Evolutionary conservation across 2,888 invertebrate genomes (phyloP).

Genomic region (Microplitis deprimator): DNA sequence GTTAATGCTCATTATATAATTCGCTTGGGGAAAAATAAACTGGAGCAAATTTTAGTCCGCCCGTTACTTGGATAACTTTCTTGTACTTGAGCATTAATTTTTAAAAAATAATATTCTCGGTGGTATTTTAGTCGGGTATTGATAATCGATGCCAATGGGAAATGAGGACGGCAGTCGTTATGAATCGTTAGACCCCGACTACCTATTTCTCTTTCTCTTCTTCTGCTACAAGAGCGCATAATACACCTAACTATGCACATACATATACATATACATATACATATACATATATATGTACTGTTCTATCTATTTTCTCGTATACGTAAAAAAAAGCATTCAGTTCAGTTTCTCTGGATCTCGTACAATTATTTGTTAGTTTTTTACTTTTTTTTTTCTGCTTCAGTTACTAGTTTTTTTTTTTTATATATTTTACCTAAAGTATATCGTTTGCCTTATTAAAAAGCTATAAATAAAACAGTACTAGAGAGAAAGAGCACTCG

Average conservation of each 20-base stretch:
- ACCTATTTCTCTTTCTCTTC: neutral
- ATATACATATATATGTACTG: neutral
- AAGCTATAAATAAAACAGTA: slow-evolving; percentile 7
- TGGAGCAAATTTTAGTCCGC: no score
- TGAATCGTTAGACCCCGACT: slow-evolving; percentile 23
- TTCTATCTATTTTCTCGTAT: neutral
- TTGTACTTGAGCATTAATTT: no score
- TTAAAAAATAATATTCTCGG: no score
- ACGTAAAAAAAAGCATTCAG: slow-evolving; percentile 2
- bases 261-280: no score
- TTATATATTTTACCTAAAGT: neutral
- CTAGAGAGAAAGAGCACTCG: neutral
- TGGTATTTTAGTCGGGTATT: slow-evolving; percentile 6
- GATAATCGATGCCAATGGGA: slow-evolving; percentile 37
- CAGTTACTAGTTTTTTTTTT: no score
- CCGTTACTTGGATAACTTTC: no score
- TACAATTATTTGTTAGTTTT: no score
- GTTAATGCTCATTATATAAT: no score
- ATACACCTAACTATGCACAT: slow-evolving; percentile 18
- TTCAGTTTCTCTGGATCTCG: neutral
- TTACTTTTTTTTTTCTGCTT: no score
- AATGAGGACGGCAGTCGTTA: slow-evolving; percentile 18
- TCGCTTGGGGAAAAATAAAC: no score
- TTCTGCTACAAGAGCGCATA: slow-evolving; percentile 10
- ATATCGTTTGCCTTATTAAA: slow-evolving; percentile 4